phyloP scores from a whole-genome alignment of 2,113 vertebrate species.

The Lamprologus ornatipinnis region DNA sequence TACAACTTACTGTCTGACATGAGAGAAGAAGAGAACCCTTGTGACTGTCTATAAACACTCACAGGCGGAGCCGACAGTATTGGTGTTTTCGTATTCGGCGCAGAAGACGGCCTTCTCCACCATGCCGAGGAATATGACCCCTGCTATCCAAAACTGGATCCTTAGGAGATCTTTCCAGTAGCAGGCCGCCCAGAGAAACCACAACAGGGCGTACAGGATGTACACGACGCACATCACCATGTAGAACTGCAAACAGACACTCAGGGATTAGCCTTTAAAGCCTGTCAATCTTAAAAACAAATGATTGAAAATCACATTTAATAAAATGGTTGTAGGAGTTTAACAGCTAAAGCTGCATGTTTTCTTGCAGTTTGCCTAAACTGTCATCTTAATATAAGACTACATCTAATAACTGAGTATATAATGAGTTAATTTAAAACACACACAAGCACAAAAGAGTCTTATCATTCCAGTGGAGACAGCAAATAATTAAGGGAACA shows the following conservation, averaged over 20 bases:
- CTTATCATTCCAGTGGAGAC: not conserved
- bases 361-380: not conserved
- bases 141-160: slow-evolving; percentile 90
- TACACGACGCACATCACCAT: slow-evolving; percentile 87
- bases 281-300: not conserved
- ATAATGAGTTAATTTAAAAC: not conserved
- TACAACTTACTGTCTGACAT: not conserved
- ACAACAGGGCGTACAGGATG: slow-evolving; percentile 80
- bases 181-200: slow-evolving; percentile 83
- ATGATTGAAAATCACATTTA: not conserved
- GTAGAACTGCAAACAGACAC: slow-evolving; percentile 71
- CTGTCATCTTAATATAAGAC: not conserved
- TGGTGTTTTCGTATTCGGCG: slow-evolving; percentile 84
- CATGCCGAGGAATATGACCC: slow-evolving; percentile 86
- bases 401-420: not conserved
- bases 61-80: slow-evolving; percentile 77
- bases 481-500: not conserved
- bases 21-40: not conserved
- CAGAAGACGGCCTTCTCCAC: slow-evolving; percentile 87
- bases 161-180: slow-evolving; percentile 87
- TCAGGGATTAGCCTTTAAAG: not conserved
- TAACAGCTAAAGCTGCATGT: not conserved
- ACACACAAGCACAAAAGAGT: not conserved
- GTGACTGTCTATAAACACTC: slow-evolving; percentile 25
- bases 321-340: not conserved